Base-by-base conservation (phyloP, 2,888 invertebrate species). In the Agrochola lychnidis region DNA sequence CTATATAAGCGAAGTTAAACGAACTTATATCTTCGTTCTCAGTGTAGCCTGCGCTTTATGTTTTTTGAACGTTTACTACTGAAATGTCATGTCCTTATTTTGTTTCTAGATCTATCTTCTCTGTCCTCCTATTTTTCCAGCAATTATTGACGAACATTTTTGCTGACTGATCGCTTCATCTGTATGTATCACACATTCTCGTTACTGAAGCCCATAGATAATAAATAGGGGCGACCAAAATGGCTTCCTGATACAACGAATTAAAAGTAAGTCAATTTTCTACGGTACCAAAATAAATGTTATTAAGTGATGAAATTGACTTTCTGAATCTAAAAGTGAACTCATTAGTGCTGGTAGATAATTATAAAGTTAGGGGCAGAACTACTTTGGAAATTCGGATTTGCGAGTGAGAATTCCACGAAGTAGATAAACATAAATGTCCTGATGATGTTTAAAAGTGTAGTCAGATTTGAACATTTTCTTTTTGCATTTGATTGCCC, bases 171-270 rank as follows among this genome's bases (percentile, higher is more conserved):
- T 56, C 14, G 5, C 10, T 30, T 22, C 25, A 48, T 30, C 82
- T 30, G 87, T 91, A 85, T 93, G 92, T 94, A 88, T 87, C 82
- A 76, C 71, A 85, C 83, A 89, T 89, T 88, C 91, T 93, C 91
- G 91, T 92, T 92, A 91, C 88, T 75, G 88, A 85, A 87, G 89
- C 87, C 89, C 85, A 92, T 91, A 90, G 92, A 90, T 91, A 92
- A 92, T 94, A 93, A 94, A 94, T 93, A 92, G 89, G 90, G 86
- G 89, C 82, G 89, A 90, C 89, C 89, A 83, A 89, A 91, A 89
- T 90, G 90, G 81, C 92, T 93, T 92, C 92, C 91, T 90, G 83
- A 77, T 76, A 78, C 66, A 76, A 62, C 66, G 30, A 81, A 81
- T 84, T 73, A 77, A 70, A 76, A 78, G 73, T 78, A 76, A 88